Conservation (phyloP, 2,888 invertebrate genomes). For the Catonia carolina region DNA sequence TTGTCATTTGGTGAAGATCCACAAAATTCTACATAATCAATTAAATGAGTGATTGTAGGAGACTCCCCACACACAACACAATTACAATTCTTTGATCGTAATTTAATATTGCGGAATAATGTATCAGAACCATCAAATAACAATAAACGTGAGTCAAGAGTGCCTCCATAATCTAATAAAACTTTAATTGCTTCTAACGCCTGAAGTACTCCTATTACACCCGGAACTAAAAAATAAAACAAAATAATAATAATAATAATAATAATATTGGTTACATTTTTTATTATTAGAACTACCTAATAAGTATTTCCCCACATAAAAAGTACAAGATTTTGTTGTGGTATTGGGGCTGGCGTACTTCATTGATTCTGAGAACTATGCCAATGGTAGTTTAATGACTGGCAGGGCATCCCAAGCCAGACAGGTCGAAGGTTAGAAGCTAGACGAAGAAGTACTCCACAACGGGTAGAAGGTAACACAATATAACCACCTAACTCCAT, state of each 20-base stretch:
- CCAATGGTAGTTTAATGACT: too few relatives aligned
- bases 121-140: conserved; percentile 78
- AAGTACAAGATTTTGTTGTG: too few relatives aligned
- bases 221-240: conserved; percentile 58
- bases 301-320: too few relatives aligned
- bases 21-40: conserved; percentile 91
- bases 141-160: conserved; percentile 63
- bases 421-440: too few relatives aligned
- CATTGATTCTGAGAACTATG: too few relatives aligned
- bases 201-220: conserved; percentile 87
- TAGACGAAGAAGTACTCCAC: too few relatives aligned
- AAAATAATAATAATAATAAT: not conserved
- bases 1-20: conserved; percentile 81
- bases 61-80: conserved; percentile 76
- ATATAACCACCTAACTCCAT: too few relatives aligned
- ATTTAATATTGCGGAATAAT: conserved; percentile 67
- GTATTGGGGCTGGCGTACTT: too few relatives aligned
- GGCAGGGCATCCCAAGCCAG: too few relatives aligned
- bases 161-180: conserved; percentile 53
- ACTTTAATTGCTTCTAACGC: conserved; percentile 91
- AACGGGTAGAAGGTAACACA: too few relatives aligned
- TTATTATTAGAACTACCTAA: not conserved
- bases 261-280: not conserved
- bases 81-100: conserved; percentile 59
- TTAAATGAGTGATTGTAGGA: conserved; percentile 62